Percentiles rank a stretch among this genome's conserved stretches.
These are phyloP conservation scores for Euura lappo DNA, from an alignment of 1,140 invertebrate genomes.

Conservation along the genomic window DNA sequence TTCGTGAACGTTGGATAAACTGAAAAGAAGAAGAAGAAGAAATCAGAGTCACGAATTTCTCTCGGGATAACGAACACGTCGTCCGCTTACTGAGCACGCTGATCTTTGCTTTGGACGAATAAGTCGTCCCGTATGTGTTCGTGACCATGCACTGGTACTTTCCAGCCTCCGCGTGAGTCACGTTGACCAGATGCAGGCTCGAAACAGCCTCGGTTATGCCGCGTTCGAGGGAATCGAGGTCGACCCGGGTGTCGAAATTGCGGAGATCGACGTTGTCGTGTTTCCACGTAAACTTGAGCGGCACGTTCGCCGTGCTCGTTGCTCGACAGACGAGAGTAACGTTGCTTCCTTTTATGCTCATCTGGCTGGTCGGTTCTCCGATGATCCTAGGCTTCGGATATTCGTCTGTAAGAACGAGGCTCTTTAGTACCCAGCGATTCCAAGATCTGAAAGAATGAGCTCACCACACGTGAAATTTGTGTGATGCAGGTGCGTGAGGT, in stretches of 20 bases:
- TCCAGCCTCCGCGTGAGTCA: constrained; percentile 80
- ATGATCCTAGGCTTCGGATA: constrained; percentile 86
- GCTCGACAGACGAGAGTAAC: constrained; percentile 83
- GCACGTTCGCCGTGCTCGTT: constrained; percentile 66
- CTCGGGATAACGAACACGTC: not conserved
- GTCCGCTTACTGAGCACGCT: constrained; percentile 76
- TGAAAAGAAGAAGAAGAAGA: constrained; percentile 38
- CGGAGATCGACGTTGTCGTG: constrained; percentile 83
- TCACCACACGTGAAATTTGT: constrained; percentile 79
- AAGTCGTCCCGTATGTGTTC: constrained; percentile 88
- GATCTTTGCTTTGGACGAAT: constrained; percentile 85
- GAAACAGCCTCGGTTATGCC: constrained; percentile 70
- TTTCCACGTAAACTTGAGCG: constrained; percentile 82
- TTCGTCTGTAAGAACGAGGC: constrained; percentile 61
- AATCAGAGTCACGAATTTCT: not conserved
- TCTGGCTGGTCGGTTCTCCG: constrained; percentile 79
- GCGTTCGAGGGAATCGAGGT: constrained; percentile 46
- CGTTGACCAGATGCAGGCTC: constrained; percentile 72
- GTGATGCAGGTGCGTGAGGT: constrained; percentile 69
- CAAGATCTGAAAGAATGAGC: constrained; percentile 36
- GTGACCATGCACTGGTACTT: constrained; percentile 92
- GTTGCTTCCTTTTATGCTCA: constrained; percentile 85
- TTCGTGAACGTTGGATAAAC: constrained; percentile 89
- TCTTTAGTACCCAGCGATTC: not conserved
- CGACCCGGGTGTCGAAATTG: constrained; percentile 44